Percentiles rank a stretch among this genome's conserved stretches.
phyloP scores from a whole-genome alignment of 1,140 invertebrate genomes.

The Drosophila biarmipes region DNA sequence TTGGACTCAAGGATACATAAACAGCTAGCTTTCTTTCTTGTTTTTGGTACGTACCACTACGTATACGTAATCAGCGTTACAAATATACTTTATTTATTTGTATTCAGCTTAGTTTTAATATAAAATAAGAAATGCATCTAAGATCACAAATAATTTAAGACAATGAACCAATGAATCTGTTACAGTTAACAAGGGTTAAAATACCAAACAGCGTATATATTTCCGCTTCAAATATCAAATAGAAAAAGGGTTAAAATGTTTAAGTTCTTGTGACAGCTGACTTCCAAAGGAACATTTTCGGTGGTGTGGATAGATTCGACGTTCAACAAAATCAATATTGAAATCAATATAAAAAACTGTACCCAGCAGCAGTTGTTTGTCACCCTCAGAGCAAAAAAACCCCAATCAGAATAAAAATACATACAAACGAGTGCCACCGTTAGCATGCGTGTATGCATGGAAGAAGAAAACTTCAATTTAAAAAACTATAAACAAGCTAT shows the following conservation, averaged over 20 bases:
- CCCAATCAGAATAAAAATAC: slow-evolving; percentile 26
- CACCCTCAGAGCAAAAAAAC: slow-evolving; percentile 60
- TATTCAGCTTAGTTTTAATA: no score
- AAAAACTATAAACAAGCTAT: background rate
- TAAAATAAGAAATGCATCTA: no score
- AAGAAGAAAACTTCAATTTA: background rate
- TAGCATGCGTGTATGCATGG: slow-evolving; percentile 1
- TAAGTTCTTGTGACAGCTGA: slow-evolving; percentile 20
- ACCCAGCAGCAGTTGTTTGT: slow-evolving; percentile 62
- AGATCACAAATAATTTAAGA: no score
- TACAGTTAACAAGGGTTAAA: slow-evolving; percentile 13
- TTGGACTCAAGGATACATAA: no score
- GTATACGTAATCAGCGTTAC: no score
- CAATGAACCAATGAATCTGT: background rate
- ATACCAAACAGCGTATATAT: slow-evolving; percentile 14
- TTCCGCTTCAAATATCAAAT: slow-evolving; percentile 27
- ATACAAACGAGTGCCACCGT: slow-evolving; percentile 3
- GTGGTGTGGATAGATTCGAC: slow-evolving; percentile 16
- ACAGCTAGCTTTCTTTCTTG: no score
- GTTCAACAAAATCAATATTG: slow-evolving; percentile 66
- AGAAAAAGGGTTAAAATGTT: slow-evolving; percentile 38
- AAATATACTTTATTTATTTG: no score
- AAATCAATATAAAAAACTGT: slow-evolving; percentile 72
- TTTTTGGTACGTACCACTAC: no score
- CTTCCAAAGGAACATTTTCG: slow-evolving; percentile 16